Evolutionary conservation across 2,113 vertebrate species (phyloP), one percentile per base, ranked within the genome.

Genomic region (Telmatochromis bifrenatus): DNA sequence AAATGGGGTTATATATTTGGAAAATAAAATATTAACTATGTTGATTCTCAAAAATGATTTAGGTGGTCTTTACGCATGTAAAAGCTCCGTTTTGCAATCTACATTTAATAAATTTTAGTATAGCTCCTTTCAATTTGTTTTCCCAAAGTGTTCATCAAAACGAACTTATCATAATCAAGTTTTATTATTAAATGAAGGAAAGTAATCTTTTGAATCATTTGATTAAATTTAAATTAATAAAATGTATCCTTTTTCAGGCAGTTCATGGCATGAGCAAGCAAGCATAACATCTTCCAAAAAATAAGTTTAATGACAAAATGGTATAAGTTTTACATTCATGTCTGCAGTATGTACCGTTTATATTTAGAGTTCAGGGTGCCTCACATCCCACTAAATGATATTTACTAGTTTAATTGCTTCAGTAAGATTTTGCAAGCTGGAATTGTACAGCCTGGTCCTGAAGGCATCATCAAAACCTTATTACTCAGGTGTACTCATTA

Each of bases 301-400:
- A 26, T 7, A 73, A 7, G 42, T 31, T 77, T 49, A 77, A 49
- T 31, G 45, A 31, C 42, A 12, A 77, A 31, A 49, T 49, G 15
- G 28, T 8, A 8, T 0, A 14, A 45, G 2, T 45, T 26, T 73
- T 7, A 73, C 37, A 26, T 15, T 73, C 14, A 45, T 0, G 21
- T 45, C 0, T 31, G 70, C 70, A 49, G 42, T 49, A 19, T 77
- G 15, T 28, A 77, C 5, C 0, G 0, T 10, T 42, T 73, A 49
- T 13, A 77, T 19, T 13, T 31, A 31, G 4, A 49, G 15, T 28
- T 49, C 42, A 77, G 70, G 26, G 42, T 49, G 26, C 42, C 9
- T 31, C 45, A 77, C 15, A 77, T 1, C 3, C 68, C 42, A 49
- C 45, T 31, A 19, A 49, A 77, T 47, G 14, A 28, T 19, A 49